Conservation (phyloP, 2,888 invertebrate genomes). For the Scaptomyza flava region DNA sequence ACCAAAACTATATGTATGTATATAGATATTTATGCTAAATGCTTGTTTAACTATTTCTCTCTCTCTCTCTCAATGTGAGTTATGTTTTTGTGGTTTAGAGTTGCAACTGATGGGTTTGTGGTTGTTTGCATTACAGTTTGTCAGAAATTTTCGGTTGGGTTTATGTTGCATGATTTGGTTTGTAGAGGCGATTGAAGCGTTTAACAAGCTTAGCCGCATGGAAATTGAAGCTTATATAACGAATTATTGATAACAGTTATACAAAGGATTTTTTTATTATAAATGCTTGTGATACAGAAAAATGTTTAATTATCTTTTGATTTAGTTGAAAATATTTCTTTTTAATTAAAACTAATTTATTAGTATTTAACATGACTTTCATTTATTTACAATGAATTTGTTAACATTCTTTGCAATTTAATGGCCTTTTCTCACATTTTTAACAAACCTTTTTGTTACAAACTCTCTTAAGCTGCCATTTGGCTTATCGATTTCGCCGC, state of each 20-base stretch:
- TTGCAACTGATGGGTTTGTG: constrained; percentile 33
- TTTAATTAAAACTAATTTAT: too few species aligned
- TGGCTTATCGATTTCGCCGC: not conserved
- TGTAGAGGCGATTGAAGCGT: not conserved
- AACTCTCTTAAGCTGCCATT: not conserved
- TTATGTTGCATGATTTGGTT: constrained; percentile 8
- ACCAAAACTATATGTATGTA: constrained; percentile 30
- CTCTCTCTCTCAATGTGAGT: constrained; percentile 6
- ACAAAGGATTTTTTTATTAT: too few species aligned
- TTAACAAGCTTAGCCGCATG: constrained; percentile 22
- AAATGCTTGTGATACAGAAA: too few species aligned
- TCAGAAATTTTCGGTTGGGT: constrained; percentile 3
- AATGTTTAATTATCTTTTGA: too few species aligned
- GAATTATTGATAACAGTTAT: not conserved
- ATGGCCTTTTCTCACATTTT: too few species aligned
- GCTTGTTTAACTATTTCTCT: constrained; percentile 32
- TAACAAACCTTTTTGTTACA: not conserved
- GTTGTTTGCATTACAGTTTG: constrained; percentile 31
- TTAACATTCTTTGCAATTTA: not conserved
- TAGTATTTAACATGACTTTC: too few species aligned
- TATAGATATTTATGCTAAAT: constrained; percentile 40
- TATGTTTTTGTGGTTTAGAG: constrained; percentile 44
- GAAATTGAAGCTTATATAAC: constrained; percentile 4
- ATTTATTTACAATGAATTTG: not conserved
- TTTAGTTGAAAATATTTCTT: too few species aligned